Percentiles rank a stretch among this genome's conserved stretches.
These are phyloP conservation scores for Dreissena rostriformis DNA, from an alignment of 1,140 invertebrate genomes.

Conservation along the genomic window DNA sequence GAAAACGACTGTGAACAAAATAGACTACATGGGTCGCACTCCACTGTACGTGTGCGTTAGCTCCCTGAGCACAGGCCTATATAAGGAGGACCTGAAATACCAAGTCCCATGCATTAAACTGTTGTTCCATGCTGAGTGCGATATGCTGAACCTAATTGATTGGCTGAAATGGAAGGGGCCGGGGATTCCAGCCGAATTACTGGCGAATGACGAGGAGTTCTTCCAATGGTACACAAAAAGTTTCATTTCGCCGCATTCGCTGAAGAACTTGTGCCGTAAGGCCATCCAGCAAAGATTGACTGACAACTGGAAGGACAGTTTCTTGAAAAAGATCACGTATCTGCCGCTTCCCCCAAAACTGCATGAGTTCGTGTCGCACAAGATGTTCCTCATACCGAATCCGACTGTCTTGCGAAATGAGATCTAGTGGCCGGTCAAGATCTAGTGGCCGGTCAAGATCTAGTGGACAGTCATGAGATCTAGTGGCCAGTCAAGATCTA, in stretches of 20 bases:
- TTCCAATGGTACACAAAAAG: constrained; percentile 77
- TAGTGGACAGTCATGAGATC: too few species aligned
- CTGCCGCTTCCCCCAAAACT: constrained; percentile 70
- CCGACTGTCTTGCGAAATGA: constrained; percentile 53
- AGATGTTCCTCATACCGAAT: constrained; percentile 70
- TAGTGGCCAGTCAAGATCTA: constrained; percentile 10
- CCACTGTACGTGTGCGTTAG: constrained; percentile 80
- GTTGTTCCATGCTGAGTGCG: constrained; percentile 76
- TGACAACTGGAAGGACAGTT: constrained; percentile 58
- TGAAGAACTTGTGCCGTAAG: constrained; percentile 78
- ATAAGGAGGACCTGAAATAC: constrained; percentile 79
- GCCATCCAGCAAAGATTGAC: constrained; percentile 76
- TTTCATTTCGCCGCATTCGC: constrained; percentile 74
- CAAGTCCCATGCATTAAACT: constrained; percentile 77
- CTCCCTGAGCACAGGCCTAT: constrained; percentile 78
- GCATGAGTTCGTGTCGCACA: constrained; percentile 68
- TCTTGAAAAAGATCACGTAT: constrained; percentile 62
- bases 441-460: not conserved
- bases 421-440: constrained; percentile 23
- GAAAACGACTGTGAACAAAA: constrained; percentile 73
- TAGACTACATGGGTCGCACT: constrained; percentile 77
- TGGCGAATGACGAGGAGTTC: constrained; percentile 75
- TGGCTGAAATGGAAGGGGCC: constrained; percentile 80
- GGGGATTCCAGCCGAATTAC: constrained; percentile 76
- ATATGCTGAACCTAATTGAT: constrained; percentile 80